phyloP scores from a whole-genome alignment of 2,113 vertebrate species.

The Tetrao urogallus region DNA sequence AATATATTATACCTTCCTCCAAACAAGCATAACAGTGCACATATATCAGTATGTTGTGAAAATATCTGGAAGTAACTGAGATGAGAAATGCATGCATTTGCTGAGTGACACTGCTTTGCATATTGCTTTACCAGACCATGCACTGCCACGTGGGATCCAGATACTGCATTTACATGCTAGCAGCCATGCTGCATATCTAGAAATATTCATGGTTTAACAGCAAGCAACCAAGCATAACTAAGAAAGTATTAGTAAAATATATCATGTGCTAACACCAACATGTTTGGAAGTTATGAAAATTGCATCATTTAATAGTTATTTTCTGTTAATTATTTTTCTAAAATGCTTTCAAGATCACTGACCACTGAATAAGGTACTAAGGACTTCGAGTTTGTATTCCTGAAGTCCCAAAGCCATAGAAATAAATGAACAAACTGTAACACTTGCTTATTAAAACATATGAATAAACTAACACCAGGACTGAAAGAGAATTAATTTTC shows the following conservation, averaged over 20 bases:
- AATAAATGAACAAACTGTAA: background rate
- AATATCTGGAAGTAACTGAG: background rate
- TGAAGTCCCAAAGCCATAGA: background rate
- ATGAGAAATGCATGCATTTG: background rate
- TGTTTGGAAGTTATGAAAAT: background rate
- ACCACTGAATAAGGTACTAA: background rate
- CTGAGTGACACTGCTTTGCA: background rate
- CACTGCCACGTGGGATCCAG: background rate
- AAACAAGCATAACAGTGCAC: background rate
- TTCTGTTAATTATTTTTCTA: background rate
- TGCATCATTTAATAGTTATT: background rate
- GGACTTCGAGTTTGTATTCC: background rate
- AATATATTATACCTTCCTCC: background rate
- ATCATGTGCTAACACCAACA: accelerated
- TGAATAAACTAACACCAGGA: background rate
- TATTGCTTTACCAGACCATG: background rate
- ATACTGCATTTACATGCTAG: accelerated
- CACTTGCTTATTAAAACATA: background rate
- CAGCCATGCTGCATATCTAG: background rate
- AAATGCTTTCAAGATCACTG: background rate
- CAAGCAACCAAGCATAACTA: background rate
- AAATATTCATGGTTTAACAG: background rate
- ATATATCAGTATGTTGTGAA: background rate
- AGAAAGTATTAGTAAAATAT: background rate
- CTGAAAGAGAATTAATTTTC: background rate